phyloP scores from a whole-genome alignment of 2,113 vertebrate genomes.

The Ariopsis seemanni region DNA sequence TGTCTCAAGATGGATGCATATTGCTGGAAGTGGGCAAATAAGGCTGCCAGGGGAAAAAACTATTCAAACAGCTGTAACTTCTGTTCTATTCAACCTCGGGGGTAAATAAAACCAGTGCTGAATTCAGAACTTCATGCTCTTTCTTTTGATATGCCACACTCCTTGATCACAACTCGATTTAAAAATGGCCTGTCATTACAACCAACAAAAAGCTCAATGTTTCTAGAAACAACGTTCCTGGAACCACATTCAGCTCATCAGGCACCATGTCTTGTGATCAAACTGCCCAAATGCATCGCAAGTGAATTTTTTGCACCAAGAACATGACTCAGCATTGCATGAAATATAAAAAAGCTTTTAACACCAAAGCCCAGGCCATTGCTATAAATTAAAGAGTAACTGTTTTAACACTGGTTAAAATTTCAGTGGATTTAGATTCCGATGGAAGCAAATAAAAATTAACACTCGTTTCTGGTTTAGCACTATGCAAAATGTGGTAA shows the following conservation, averaged over 20 bases:
- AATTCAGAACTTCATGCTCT: too few species aligned
- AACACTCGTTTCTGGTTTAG: slow-evolving; percentile 60
- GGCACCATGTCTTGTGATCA: neutral
- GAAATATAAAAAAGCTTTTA: slow-evolving; percentile 54
- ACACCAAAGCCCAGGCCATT: slow-evolving; percentile 28
- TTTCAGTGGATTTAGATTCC: slow-evolving; percentile 58
- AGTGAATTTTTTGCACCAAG: slow-evolving; percentile 21
- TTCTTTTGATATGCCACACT: too few species aligned
- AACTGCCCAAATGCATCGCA: slow-evolving; percentile 20
- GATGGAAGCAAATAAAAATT: slow-evolving; percentile 53
- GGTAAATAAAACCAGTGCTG: too few species aligned
- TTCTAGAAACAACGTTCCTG: neutral
- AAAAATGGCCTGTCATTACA: too few species aligned
- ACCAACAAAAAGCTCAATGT: neutral
- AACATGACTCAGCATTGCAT: slow-evolving; percentile 25
- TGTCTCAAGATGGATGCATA: too few species aligned
- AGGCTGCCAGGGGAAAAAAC: too few species aligned
- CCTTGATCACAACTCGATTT: too few species aligned
- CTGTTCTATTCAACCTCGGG: too few species aligned
- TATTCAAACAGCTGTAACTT: too few species aligned
- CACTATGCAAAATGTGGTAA: slow-evolving; percentile 9
- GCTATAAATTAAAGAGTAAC: slow-evolving; percentile 64
- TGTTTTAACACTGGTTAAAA: slow-evolving; percentile 57
- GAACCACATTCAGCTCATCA: neutral
- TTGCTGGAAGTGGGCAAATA: too few species aligned